Evolutionary conservation across 1,140 invertebrate species (phyloP).

Genomic region (Papilio xuthus): DNA sequence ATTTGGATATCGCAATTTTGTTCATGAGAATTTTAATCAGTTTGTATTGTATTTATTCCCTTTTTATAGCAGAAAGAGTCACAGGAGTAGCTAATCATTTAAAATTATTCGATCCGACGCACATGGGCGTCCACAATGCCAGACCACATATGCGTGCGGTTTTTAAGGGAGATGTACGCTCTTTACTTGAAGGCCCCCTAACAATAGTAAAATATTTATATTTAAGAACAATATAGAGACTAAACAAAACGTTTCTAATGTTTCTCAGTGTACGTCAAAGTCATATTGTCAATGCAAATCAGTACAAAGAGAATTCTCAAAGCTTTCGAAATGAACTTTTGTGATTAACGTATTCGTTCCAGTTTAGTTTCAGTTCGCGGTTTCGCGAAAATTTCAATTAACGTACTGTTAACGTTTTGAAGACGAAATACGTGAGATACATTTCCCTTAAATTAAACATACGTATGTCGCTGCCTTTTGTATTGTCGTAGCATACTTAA

Average conservation of each 20-base stretch:
- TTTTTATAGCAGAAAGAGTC: too few species aligned
- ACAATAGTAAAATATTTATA: not conserved
- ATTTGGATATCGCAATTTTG: too few species aligned
- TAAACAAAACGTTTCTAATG: not conserved
- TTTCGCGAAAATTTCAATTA: conserved; percentile 19
- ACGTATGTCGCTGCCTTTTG: not conserved
- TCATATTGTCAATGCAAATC: conserved; percentile 3
- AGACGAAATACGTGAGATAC: conserved; percentile 3
- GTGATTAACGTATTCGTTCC: conserved; percentile 1
- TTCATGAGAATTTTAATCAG: too few species aligned
- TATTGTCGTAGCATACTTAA: not conserved
- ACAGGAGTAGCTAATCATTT: too few species aligned
- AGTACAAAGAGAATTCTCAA: not conserved
- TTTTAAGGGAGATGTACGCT: too few species aligned
- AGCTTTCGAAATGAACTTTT: conserved; percentile 17
- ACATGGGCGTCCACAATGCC: too few species aligned
- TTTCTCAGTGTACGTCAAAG: not conserved
- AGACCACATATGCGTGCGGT: too few species aligned
- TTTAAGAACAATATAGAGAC: not conserved
- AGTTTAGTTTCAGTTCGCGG: conserved; percentile 6
- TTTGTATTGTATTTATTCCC: too few species aligned
- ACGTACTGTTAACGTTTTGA: not conserved
- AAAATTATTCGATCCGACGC: too few species aligned
- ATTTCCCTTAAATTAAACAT: not conserved
- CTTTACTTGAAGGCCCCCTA: too few species aligned